A percentile compares a stretch with the other conserved stretches of the same genome.
Evolutionary conservation across 2,113 vertebrate species (phyloP).

Genomic region (Hippopotamus amphibius): DNA sequence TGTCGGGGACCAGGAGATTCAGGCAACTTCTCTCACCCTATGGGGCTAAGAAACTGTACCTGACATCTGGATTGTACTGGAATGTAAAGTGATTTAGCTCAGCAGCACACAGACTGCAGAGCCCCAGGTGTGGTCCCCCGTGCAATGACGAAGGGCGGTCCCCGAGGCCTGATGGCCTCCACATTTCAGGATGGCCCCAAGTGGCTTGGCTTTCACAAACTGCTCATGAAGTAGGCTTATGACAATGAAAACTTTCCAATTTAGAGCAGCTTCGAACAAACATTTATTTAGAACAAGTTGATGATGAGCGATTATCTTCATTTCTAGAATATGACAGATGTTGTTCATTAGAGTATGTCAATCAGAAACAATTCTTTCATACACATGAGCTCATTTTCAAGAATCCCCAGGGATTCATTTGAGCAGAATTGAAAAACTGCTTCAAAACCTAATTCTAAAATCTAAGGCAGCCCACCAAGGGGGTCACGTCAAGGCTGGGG

Average conservation of each 20-base stretch:
- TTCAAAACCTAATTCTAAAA: not conserved
- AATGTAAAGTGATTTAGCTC: not conserved
- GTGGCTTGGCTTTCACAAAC: not conserved
- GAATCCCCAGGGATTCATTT: not conserved
- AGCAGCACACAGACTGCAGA: not conserved
- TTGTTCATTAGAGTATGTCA: conserved; percentile 42
- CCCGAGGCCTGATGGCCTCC: not conserved
- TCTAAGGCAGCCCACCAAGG: not conserved
- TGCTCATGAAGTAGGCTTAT: not conserved
- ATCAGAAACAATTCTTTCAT: not conserved
- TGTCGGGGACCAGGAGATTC: too few species aligned
- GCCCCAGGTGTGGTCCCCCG: not conserved
- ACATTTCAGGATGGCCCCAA: rapidly evolving
- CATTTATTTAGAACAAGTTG: conserved; percentile 36
- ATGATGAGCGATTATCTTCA: conserved; percentile 43
- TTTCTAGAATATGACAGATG: conserved; percentile 33
- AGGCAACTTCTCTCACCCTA: not conserved
- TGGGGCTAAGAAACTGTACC: not conserved
- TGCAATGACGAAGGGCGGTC: not conserved
- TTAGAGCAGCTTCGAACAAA: not conserved
- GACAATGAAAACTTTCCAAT: not conserved
- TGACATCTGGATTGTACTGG: not conserved
- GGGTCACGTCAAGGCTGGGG: rapidly evolving
- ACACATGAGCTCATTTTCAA: conserved; percentile 31
- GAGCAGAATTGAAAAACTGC: not conserved